Base-by-base conservation (phyloP, 2,888 invertebrate species). In the Cactoblastis cactorum region DNA sequence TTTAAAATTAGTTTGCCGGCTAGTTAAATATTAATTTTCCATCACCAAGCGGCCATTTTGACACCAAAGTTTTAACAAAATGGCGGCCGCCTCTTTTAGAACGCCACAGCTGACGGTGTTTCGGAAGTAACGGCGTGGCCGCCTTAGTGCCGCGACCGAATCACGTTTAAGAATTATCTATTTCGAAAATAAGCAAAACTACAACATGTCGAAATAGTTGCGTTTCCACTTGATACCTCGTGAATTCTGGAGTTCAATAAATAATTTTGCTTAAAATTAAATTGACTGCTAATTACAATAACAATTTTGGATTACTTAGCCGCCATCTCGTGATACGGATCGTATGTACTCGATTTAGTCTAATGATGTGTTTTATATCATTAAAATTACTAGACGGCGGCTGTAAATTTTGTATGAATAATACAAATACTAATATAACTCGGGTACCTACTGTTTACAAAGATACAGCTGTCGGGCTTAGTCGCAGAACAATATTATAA, bases 221-320 rank as follows among this genome's bases (percentile, higher is more conserved):
- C 47, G 47, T 47, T 47, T 37, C 47, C 47, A 47, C 47, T 47
- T 47, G 47, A 24, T 43, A 28, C 24, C 15, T 24, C 43, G 28
- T 43, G 43, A 43, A 43, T 28, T 43, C 24, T 15, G 43, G 43
- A 43, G 43, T 43, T 28, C 14, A 43, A 43, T 43, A 43, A 43
- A 43, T 43, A 43, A 43, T 43, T 22, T 43, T 43, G 43, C 43
- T 43, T 43, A 43, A 19, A 43, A 43, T 43, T 43, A 43, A 43
- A 12, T 43, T 43, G 43, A 28, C 43, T 43, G 43, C 14, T 43
- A 39, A 39, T 43, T 43, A 43, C 43, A 43, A 24, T 28, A 43
- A 43, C 24, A 43, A 24, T 24, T 43, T 43, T 6, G 8, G n/a
- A n/a, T 39, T 39, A n/a, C 9, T n/a, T 18, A 8, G 4, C 24